A percentile compares a stretch with the other conserved stretches of the same genome.
Conservation (phyloP, 2,113 vertebrate genomes). For the Porphyrio hochstetteri region DNA sequence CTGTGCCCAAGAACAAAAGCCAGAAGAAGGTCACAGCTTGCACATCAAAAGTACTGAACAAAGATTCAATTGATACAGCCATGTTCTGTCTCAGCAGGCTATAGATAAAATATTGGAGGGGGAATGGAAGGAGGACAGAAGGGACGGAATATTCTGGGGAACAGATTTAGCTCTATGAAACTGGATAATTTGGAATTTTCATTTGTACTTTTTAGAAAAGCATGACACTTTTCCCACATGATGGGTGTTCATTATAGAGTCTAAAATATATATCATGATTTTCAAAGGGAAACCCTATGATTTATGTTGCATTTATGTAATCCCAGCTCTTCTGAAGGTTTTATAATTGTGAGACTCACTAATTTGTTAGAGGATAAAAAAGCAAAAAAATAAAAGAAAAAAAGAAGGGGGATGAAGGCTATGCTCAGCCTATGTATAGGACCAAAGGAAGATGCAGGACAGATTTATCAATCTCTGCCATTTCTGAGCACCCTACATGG, state of each 20-base stretch:
- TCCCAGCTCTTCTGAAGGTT: neutral
- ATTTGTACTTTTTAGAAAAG: neutral
- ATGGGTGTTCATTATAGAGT: neutral
- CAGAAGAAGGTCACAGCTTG: slow-evolving; percentile 12
- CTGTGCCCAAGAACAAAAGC: slow-evolving; percentile 13
- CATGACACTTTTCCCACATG: neutral
- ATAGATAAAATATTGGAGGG: neutral
- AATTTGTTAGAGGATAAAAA: neutral
- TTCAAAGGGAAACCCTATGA: neutral
- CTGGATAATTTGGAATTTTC: neutral
- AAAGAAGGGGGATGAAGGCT: neutral
- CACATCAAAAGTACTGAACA: neutral
- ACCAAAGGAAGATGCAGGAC: neutral
- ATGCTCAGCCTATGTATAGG: neutral
- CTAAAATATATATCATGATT: neutral
- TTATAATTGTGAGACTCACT: neutral
- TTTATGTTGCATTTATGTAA: neutral
- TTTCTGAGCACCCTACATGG: neutral
- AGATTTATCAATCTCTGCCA: neutral
- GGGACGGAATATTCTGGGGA: neutral
- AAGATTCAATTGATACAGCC: neutral
- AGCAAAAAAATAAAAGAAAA: rapidly evolving
- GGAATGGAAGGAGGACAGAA: neutral
- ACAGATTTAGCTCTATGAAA: neutral
- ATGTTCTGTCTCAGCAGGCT: neutral